Evolutionary conservation across 2,797 vertebrate genomes (phyloP), one percentile per base, ranked within the genome.

Genomic region (Etheostoma perlongum): DNA sequence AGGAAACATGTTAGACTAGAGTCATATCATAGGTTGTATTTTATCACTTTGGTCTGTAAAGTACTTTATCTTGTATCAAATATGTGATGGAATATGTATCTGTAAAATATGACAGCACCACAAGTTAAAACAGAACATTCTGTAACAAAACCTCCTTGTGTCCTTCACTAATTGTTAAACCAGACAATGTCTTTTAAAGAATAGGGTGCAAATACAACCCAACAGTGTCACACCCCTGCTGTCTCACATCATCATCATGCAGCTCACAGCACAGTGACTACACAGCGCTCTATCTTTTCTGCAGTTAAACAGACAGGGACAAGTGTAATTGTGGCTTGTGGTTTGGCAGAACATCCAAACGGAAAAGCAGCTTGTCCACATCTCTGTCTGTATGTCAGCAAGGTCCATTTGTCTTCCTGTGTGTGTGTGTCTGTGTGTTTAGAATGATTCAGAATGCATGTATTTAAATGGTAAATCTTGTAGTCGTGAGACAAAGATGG

Each of bases 321-420:
- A 93, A 91, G 91, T 92, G 89, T 90, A 91, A 93, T 92, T 94
- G 91, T 71, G 91, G 91, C 82, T 80, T 90, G 92, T 8, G 93
- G 89, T 89, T 94, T 93, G 89, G 91, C 89, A 84, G 86, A 74
- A 90, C 89, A 88, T 91, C 92, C 85, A 89, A 89, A 92, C 52
- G 80, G 88, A 91, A 93, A 93, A 91, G 87, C 91, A 89, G 90
- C 89, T 90, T 89, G 90, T 91, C 86, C 90, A 84, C 87, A 90
- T 91, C 86, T 89, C 82, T 88, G 86, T 90, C 81, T 88, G 76
- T 86, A 82, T 91, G 87, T 90, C 88, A 88, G 88, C 76, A 14
- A 86, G 72, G 73, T 88, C 86, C 87, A 87, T 92, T 89, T 89
- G 87, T 90, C 86, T 89, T 81, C 79, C 57, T 71, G 59, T 62